phyloP scores from a whole-genome alignment of 2,113 vertebrate genomes.

The Verasper variegatus region DNA sequence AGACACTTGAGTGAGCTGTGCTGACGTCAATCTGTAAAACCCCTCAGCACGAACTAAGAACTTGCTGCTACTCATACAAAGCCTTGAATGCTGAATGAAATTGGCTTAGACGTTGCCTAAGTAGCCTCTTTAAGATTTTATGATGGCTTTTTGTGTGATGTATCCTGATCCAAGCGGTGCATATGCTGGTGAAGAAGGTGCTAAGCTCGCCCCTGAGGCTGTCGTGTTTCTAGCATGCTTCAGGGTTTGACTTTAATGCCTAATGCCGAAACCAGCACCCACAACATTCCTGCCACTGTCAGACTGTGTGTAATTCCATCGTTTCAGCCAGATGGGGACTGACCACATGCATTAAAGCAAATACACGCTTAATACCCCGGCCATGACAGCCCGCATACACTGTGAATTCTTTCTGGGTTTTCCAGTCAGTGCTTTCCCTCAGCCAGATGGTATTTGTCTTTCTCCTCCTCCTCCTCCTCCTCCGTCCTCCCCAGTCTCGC shows the following conservation, averaged over 20 bases:
- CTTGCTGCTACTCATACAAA: neutral
- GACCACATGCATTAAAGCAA: slow-evolving; percentile 71
- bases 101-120: neutral
- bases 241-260: slow-evolving; percentile 77
- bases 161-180: slow-evolving; percentile 23
- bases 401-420: slow-evolving; percentile 60
- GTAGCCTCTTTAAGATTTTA: slow-evolving; percentile 25
- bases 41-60: neutral
- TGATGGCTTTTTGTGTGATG: slow-evolving; percentile 23
- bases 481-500: neutral
- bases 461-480: slow-evolving; percentile 4
- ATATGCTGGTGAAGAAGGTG: slow-evolving; percentile 52
- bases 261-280: slow-evolving; percentile 75
- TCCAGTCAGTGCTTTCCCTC: slow-evolving; percentile 48
- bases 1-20: neutral
- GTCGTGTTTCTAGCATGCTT: slow-evolving; percentile 67
- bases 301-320: slow-evolving; percentile 66
- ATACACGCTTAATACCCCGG: slow-evolving; percentile 61
- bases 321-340: slow-evolving; percentile 59
- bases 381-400: slow-evolving; percentile 53
- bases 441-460: slow-evolving; percentile 48
- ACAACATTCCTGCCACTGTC: slow-evolving; percentile 76
- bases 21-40: neutral
- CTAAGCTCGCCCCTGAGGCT: slow-evolving; percentile 57
- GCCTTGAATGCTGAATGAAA: slow-evolving; percentile 26